Evolutionary conservation across 1,140 invertebrate species (phyloP).

Genomic region (Drosophila jambulina): DNA sequence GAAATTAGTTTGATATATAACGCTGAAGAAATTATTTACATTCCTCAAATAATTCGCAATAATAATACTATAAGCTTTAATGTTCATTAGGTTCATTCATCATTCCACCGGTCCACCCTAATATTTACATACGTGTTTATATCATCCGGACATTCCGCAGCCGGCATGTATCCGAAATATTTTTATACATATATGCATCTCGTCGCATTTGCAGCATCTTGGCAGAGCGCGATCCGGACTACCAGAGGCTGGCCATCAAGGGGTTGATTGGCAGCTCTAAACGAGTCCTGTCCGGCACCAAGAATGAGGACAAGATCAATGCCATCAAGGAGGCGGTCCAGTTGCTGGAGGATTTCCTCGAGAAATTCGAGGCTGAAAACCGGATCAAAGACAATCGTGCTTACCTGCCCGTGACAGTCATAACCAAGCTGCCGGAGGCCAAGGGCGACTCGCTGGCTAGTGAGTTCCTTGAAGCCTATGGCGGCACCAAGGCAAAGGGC

Average conservation of each 20-base stretch:
- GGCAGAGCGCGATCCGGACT: slow-evolving; percentile 88
- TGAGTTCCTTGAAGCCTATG: slow-evolving; percentile 74
- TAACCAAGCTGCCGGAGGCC: slow-evolving; percentile 74
- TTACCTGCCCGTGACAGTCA: slow-evolving; percentile 85
- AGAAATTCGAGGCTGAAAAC: slow-evolving; percentile 88
- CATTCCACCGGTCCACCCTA: slow-evolving; percentile 1
- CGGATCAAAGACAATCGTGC: slow-evolving; percentile 87
- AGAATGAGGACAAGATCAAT: slow-evolving; percentile 88
- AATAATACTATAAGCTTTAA: background rate
- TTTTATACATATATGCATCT: slow-evolving; percentile 37
- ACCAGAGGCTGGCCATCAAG: slow-evolving; percentile 88
- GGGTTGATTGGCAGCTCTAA: slow-evolving; percentile 88
- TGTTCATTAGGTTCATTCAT: background rate
- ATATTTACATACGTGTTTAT: slow-evolving; percentile 6
- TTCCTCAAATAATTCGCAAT: background rate
- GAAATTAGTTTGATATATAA: background rate
- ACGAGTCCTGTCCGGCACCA: slow-evolving; percentile 88
- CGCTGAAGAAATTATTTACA: background rate
- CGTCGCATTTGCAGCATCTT: slow-evolving; percentile 84
- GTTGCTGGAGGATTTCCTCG: slow-evolving; percentile 88
- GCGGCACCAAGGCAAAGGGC: slow-evolving; percentile 86
- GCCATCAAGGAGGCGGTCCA: slow-evolving; percentile 88
- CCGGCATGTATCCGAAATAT: slow-evolving; percentile 36
- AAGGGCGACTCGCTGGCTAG: slow-evolving; percentile 72
- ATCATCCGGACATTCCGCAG: slow-evolving; percentile 42